Conservation (phyloP, 2,797 vertebrate genomes). For the Cirrhinus molitorella region DNA sequence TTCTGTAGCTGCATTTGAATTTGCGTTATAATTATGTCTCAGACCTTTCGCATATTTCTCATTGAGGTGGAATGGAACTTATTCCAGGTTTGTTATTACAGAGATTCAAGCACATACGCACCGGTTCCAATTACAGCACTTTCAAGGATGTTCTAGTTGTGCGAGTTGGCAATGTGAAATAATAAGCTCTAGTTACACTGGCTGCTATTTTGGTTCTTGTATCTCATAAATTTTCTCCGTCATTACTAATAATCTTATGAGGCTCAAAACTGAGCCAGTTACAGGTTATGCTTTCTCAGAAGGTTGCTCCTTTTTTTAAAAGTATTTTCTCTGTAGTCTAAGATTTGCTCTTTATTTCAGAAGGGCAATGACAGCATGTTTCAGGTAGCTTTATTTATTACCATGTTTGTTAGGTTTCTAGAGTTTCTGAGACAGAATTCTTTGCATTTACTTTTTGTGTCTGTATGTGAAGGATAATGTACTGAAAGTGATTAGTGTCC, state of each 20-base stretch:
- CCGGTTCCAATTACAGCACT: not conserved
- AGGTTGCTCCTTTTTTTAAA: not conserved
- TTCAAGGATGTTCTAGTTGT: constrained; percentile 15
- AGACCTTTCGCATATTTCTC: not conserved
- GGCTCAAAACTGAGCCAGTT: not conserved
- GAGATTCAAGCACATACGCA: not conserved
- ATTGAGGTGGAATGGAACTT: not conserved
- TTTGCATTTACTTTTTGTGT: not conserved
- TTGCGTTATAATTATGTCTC: not conserved
- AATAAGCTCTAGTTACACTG: not conserved
- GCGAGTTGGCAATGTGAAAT: not conserved
- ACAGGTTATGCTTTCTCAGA: not conserved
- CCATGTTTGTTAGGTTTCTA: not conserved
- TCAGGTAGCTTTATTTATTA: not conserved
- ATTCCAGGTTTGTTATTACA: not conserved
- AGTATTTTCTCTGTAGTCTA: not conserved
- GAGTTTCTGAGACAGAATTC: not conserved
- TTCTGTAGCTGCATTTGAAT: not conserved
- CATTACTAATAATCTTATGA: not conserved
- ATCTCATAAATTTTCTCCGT: not conserved
- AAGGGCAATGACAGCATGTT: not conserved
- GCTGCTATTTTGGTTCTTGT: not conserved
- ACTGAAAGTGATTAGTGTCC: not conserved
- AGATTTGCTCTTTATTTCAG: not conserved
- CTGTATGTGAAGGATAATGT: not conserved